These are phyloP conservation scores for Whitmania pigra DNA, from an alignment of 1,140 invertebrate species.

Conservation along the genomic window DNA sequence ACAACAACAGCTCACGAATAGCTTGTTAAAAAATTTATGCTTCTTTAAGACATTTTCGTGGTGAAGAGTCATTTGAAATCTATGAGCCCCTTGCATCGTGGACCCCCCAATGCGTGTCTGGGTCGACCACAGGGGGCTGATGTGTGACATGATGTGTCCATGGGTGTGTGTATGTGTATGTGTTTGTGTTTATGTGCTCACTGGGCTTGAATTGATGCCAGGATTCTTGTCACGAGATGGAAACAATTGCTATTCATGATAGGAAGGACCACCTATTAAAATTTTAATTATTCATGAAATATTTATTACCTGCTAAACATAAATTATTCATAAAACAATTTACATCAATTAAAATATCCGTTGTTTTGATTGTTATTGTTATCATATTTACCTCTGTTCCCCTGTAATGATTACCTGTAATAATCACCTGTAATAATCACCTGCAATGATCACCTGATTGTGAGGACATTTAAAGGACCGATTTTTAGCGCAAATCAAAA, in stretches of 20 bases:
- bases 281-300: not conserved
- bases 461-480: too few species aligned
- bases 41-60: not conserved
- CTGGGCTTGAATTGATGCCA: not conserved
- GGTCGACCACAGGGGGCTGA: not conserved
- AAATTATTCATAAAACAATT: not conserved
- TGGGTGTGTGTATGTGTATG: not conserved
- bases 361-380: too few species aligned
- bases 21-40: not conserved
- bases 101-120: not conserved
- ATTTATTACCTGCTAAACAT: not conserved
- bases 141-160: not conserved
- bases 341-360: not conserved
- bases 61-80: not conserved
- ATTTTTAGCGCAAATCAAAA: too few species aligned
- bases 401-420: too few species aligned
- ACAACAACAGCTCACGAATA: not conserved
- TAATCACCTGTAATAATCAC: too few species aligned
- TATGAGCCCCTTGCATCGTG: not conserved
- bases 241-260: slow-evolving; percentile 1
- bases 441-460: too few species aligned
- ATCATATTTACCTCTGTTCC: too few species aligned
- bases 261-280: not conserved
- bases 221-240: not conserved
- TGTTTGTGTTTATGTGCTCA: not conserved